Conservation (phyloP, 2,797 vertebrate species). For the Tarsius wallacei region DNA sequence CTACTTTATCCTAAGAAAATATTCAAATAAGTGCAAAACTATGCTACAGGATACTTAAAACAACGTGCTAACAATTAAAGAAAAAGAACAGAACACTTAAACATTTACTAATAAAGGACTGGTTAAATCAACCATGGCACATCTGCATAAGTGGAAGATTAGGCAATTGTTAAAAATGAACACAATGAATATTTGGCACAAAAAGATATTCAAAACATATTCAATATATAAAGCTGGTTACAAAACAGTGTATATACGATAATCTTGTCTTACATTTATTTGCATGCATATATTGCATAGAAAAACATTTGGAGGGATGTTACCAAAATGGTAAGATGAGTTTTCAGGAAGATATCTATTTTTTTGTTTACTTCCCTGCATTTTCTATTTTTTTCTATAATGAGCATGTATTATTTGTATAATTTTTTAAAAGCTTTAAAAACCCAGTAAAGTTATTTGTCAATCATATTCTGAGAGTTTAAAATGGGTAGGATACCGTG, state of each 20-base stretch:
- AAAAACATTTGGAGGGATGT: not conserved
- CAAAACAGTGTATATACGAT: not conserved
- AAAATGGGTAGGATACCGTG: not conserved
- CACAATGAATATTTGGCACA: not conserved
- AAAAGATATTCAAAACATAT: not conserved
- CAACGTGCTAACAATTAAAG: not conserved
- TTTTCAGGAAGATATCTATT: not conserved
- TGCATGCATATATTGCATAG: not conserved
- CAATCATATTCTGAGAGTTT: not conserved
- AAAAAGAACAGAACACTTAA: not conserved
- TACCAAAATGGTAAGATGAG: not conserved
- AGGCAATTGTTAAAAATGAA: conserved; percentile 33
- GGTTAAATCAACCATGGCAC: conserved; percentile 2
- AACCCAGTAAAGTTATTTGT: not conserved
- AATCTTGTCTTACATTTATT: conserved; percentile 47
- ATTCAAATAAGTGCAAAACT: not conserved
- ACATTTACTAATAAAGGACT: conserved; percentile 23
- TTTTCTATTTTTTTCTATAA: conserved; percentile 19
- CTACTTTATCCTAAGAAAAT: conserved; percentile 29
- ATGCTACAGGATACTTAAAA: not conserved
- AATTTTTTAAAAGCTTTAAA: not conserved
- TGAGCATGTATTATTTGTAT: conserved; percentile 7
- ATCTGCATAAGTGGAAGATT: not conserved
- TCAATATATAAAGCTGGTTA: not conserved
- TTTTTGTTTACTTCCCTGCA: not conserved